Percentiles rank a stretch among this genome's conserved stretches.
Evolutionary conservation across 2,113 vertebrate species (phyloP).

Genomic region (Microtus pennsylvanicus): DNA sequence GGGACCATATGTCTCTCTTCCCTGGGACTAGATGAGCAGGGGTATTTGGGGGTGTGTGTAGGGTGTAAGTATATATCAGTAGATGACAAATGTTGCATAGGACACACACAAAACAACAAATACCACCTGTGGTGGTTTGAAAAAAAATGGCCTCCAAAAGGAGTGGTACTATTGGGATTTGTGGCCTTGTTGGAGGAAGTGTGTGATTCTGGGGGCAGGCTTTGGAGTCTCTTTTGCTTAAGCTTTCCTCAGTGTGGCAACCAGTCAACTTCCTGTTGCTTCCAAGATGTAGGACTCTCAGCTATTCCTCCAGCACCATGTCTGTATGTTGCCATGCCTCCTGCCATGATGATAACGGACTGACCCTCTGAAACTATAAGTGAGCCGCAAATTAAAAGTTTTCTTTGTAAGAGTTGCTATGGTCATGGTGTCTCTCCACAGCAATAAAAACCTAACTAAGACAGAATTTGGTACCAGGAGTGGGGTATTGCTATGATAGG

Average conservation of each 20-base stretch:
- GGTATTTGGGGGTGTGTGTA: too few relatives aligned
- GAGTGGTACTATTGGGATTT: neutral
- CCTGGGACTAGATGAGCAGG: fast-evolving
- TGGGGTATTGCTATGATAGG: neutral
- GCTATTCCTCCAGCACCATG: neutral
- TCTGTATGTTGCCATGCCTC: neutral
- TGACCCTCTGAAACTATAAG: neutral
- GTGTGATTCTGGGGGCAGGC: neutral
- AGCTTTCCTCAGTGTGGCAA: neutral
- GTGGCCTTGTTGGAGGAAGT: neutral
- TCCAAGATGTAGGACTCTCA: neutral
- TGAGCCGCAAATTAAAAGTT: neutral
- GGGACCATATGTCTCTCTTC: fast-evolving
- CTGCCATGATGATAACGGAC: neutral
- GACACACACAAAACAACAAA: neutral
- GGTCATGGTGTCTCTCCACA: neutral
- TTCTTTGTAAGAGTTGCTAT: neutral
- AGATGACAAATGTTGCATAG: neutral
- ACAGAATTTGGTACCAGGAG: neutral
- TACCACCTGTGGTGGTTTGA: neutral
- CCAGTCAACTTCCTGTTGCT: neutral
- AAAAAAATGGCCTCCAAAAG: neutral
- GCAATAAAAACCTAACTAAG: neutral
- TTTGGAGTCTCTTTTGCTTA: neutral
- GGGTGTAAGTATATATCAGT: too few relatives aligned